Evolutionary conservation across 2,888 invertebrate genomes (phyloP).

Genomic region (Drosophila vallismaia): DNA sequence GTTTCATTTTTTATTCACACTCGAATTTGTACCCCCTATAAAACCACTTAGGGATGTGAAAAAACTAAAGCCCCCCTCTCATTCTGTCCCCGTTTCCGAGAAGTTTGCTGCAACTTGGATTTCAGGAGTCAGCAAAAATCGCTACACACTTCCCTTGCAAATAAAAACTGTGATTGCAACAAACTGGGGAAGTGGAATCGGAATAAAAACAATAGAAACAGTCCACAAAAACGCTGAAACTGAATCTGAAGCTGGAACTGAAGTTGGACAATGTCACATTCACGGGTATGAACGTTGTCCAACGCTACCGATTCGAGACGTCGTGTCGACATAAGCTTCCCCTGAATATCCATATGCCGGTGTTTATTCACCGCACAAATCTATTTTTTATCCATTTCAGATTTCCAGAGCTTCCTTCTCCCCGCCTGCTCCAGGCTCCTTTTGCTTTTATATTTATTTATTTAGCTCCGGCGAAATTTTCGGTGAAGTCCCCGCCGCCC

Average conservation of each 20-base stretch:
- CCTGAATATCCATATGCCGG: constrained; percentile 13
- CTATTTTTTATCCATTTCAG: constrained; percentile 45
- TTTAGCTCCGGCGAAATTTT: constrained; percentile 68
- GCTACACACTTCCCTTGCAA: constrained; percentile 46
- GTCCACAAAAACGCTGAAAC: background rate
- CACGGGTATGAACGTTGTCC: constrained; percentile 36
- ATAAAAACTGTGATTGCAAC: constrained; percentile 36
- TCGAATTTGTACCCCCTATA: constrained; percentile 47
- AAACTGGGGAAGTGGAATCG: constrained; percentile 30
- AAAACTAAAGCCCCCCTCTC: constrained; percentile 18
- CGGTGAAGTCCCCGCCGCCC: constrained; percentile 35
- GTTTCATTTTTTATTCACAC: constrained; percentile 42
- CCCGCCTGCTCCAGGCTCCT: constrained; percentile 5
- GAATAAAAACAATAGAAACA: background rate
- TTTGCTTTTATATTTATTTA: constrained; percentile 70
- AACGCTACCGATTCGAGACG: constrained; percentile 43
- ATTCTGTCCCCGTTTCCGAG: constrained; percentile 3
- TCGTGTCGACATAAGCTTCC: constrained; percentile 57
- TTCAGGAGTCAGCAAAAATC: constrained; percentile 63
- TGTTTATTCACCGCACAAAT: constrained; percentile 47
- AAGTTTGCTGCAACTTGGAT: constrained; percentile 49
- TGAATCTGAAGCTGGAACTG: constrained; percentile 6
- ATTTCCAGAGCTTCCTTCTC: background rate
- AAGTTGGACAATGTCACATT: constrained; percentile 59
- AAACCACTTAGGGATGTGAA: constrained; percentile 57